Conservation (phyloP, 2,888 invertebrate genomes). For the Priocnemis perturbator region DNA sequence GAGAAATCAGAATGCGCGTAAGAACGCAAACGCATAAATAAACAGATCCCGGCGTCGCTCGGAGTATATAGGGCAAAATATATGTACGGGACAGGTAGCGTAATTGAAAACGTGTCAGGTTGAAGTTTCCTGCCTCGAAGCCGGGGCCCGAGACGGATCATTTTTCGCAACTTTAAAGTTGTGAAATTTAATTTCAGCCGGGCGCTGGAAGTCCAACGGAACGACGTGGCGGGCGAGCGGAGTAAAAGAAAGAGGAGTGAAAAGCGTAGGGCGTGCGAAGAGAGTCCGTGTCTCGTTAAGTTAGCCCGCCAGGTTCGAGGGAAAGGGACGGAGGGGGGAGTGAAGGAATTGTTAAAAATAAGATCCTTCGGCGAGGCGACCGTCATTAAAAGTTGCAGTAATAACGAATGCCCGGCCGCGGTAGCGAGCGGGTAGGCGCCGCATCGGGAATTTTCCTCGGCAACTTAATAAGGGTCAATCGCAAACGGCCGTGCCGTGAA, state of each 20-base stretch:
- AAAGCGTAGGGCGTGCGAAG: not conserved
- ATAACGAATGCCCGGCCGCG: not conserved
- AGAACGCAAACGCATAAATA: no score
- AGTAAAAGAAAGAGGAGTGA: not conserved
- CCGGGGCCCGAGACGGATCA: slow-evolving; percentile 31
- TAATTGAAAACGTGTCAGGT: slow-evolving; percentile 42
- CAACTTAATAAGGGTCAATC: no score
- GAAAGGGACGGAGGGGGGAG: slow-evolving; percentile 10
- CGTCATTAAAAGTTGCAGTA: slow-evolving; percentile 23
- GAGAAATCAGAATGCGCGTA: no score
- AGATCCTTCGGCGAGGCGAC: not conserved
- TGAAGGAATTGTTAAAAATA: slow-evolving; percentile 21
- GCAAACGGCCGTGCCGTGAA: no score
- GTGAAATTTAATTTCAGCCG: slow-evolving; percentile 36
- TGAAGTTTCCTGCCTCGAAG: slow-evolving; percentile 20
- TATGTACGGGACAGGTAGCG: slow-evolving; percentile 17
- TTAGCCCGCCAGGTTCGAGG: no score
- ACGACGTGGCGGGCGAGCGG: not conserved
- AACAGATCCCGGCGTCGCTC: no score
- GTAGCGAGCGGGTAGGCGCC: not conserved
- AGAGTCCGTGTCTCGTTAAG: slow-evolving; percentile 19
- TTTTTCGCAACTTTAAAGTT: slow-evolving; percentile 39
- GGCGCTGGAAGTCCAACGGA: slow-evolving; percentile 9
- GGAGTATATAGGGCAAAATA: no score
- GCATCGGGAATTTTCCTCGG: no score